These are phyloP conservation scores for Neotoma lepida DNA, from an alignment of 2,113 vertebrate species.

Conservation along the genomic window DNA sequence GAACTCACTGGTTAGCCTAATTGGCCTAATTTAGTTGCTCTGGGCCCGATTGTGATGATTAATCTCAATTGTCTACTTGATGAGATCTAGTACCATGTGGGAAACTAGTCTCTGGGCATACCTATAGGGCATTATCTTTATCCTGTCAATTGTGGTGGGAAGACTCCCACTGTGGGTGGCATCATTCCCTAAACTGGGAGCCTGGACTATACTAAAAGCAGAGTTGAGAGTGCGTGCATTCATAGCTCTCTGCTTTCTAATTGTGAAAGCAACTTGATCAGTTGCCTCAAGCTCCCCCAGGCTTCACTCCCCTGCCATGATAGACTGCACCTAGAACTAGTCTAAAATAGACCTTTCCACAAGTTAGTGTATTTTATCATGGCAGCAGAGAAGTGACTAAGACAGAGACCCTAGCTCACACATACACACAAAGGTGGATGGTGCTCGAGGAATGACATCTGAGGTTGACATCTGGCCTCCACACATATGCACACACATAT, in stretches of 20 bases:
- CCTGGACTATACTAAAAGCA: not conserved
- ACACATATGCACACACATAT: not conserved
- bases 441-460: not conserved
- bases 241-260: not conserved
- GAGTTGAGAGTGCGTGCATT: not conserved
- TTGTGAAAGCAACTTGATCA: not conserved
- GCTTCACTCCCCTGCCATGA: not conserved
- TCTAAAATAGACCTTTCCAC: not conserved
- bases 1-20: not conserved
- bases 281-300: not conserved
- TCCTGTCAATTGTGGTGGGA: not conserved
- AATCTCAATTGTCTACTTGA: not conserved
- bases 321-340: not conserved
- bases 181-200: not conserved
- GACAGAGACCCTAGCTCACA: not conserved
- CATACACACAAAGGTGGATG: not conserved
- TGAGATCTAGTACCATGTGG: not conserved
- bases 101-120: not conserved
- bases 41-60: not conserved
- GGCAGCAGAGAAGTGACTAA: not conserved
- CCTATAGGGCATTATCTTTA: not conserved
- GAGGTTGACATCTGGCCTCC: not conserved
- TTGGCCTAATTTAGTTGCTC: not conserved
- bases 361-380: not conserved
- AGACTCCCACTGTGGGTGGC: not conserved